These are phyloP conservation scores for Bombycilla garrulus DNA, from an alignment of 2,113 vertebrate species.

Conservation along the genomic window DNA sequence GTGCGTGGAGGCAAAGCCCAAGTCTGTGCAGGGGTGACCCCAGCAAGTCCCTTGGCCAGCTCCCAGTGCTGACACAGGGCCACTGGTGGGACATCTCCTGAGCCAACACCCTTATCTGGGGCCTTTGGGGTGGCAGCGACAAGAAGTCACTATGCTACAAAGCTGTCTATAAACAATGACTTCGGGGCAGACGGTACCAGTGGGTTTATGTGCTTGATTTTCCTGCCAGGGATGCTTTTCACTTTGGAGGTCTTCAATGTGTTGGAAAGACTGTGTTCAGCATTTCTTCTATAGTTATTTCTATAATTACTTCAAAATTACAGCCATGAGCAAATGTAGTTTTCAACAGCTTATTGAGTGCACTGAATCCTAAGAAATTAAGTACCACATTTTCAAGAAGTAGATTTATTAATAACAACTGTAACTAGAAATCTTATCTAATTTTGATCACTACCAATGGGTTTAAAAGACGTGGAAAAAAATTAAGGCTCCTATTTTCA, in stretches of 20 bases:
- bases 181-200: background rate
- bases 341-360: background rate
- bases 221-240: background rate
- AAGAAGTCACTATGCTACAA: fast-evolving
- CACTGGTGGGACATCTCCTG: background rate
- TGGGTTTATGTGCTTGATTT: background rate
- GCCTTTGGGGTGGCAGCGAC: fast-evolving
- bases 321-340: background rate
- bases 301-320: conserved; percentile 12
- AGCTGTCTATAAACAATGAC: background rate
- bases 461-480: background rate
- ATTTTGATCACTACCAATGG: background rate
- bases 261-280: background rate
- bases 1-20: fast-evolving
- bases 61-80: background rate
- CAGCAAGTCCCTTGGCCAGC: fast-evolving
- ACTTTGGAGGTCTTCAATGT: background rate
- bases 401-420: conserved; percentile 42
- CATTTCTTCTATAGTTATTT: background rate
- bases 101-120: fast-evolving
- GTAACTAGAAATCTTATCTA: conserved; percentile 31
- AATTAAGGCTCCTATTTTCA: background rate
- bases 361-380: conserved; percentile 19
- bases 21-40: fast-evolving
- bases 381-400: conserved; percentile 13